Conservation (phyloP, 2,888 invertebrate genomes). For the Choristoneura rosaceana region DNA sequence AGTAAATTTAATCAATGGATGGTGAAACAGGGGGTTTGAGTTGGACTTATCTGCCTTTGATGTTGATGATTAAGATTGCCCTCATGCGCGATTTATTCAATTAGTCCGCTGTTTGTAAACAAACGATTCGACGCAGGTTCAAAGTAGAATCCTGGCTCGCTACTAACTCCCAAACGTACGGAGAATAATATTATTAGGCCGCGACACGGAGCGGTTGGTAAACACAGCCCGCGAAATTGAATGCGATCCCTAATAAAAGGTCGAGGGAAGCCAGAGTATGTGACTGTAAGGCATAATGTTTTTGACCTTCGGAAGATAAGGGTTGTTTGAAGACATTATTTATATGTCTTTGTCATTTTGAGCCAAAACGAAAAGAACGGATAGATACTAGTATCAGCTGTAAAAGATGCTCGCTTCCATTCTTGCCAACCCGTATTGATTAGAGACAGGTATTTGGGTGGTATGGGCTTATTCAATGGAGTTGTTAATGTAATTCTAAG, state of each 20-base stretch:
- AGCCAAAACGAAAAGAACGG: too few species aligned
- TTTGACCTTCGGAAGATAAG: too few species aligned
- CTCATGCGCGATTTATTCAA: not conserved
- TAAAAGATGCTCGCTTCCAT: too few species aligned
- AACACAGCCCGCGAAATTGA: conserved; percentile 23
- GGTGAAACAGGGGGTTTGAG: too few species aligned
- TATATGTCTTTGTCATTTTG: not conserved
- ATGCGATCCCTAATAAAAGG: conserved; percentile 18
- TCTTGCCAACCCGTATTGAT: too few species aligned
- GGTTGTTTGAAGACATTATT: not conserved
- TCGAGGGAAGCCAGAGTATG: not conserved
- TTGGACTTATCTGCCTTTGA: too few species aligned
- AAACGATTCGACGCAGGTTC: not conserved
- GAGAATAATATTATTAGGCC: conserved; percentile 19
- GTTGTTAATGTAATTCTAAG: too few species aligned
- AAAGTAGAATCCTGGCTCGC: not conserved
- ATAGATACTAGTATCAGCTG: too few species aligned
- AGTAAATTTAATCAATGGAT: too few species aligned
- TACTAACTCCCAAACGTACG: not conserved
- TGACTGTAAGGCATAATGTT: not conserved
- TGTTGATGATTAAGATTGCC: too few species aligned
- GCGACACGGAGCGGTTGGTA: conserved; percentile 6
- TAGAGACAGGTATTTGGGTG: too few species aligned
- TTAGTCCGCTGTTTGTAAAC: not conserved
- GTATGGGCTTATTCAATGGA: too few species aligned